These are phyloP conservation scores for Platyrinchus mystaceus DNA, from an alignment of 2,797 vertebrate genomes.

Conservation along the genomic window DNA sequence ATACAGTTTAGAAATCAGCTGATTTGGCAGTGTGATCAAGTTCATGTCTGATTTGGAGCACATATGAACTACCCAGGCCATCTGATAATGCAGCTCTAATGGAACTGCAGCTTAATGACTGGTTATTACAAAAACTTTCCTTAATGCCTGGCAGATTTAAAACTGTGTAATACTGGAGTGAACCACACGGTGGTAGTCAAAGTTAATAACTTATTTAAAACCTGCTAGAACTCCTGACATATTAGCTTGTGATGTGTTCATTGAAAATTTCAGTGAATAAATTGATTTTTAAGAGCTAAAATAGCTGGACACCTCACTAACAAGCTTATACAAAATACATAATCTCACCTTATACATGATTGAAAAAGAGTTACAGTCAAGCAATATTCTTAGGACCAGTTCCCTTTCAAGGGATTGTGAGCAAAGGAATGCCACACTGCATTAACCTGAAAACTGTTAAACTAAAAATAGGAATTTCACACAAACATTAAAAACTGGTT, in stretches of 20 bases:
- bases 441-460: neutral
- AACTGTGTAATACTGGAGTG: constrained; percentile 68
- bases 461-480: neutral
- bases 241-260: constrained; percentile 22
- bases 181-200: constrained; percentile 81
- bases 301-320: constrained; percentile 12
- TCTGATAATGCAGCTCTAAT: neutral
- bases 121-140: constrained; percentile 1
- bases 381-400: neutral
- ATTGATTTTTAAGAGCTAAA: constrained; percentile 39
- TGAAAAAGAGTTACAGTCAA: neutral
- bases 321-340: neutral
- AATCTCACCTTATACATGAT: neutral
- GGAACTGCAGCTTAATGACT: neutral
- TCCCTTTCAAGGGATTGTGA: neutral
- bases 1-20: neutral
- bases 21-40: neutral
- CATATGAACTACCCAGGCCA: neutral
- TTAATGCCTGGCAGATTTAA: constrained; percentile 1
- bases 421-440: neutral
- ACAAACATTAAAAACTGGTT: neutral
- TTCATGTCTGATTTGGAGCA: neutral
- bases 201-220: constrained; percentile 76
- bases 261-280: constrained; percentile 44
- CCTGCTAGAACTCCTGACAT: neutral